A percentile compares a stretch with the other conserved stretches of the same genome.
Evolutionary conservation across 2,888 invertebrate genomes (phyloP).

Genomic region (Herminia tarsipennalis): DNA sequence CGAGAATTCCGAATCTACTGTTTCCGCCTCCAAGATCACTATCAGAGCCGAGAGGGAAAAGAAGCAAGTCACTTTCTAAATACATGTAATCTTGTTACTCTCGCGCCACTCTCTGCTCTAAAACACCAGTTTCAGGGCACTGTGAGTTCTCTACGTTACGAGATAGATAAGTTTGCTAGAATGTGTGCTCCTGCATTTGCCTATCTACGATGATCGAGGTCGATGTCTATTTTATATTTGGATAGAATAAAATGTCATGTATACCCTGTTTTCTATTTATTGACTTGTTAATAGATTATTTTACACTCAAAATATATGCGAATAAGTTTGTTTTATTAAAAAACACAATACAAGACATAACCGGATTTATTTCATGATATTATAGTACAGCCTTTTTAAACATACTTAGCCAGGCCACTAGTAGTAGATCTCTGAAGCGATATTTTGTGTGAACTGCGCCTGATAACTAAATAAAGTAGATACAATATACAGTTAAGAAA

Average conservation of each 20-base stretch:
- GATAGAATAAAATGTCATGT: constrained; percentile 73
- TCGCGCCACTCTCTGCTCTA: constrained; percentile 52
- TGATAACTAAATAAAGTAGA: too few relatives aligned
- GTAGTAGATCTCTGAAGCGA: too few relatives aligned
- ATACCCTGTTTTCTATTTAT: constrained; percentile 71
- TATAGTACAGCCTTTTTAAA: neutral
- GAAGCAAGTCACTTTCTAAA: constrained; percentile 82
- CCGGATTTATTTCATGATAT: neutral
- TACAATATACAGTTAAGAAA: too few relatives aligned
- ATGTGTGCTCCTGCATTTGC: constrained; percentile 73
- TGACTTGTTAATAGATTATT: constrained; percentile 46
- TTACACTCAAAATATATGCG: constrained; percentile 18
- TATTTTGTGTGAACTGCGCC: too few relatives aligned
- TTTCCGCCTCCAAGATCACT: constrained; percentile 69
- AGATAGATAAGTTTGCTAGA: constrained; percentile 69
- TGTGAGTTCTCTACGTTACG: constrained; percentile 48
- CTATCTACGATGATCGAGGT: constrained; percentile 64
- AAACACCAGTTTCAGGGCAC: constrained; percentile 48
- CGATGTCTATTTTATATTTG: constrained; percentile 75
- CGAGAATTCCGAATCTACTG: constrained; percentile 69
- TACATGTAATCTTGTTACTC: constrained; percentile 27
- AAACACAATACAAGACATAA: neutral
- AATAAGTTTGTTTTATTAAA: constrained; percentile 21
- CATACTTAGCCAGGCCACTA: too few relatives aligned
- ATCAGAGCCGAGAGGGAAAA: constrained; percentile 78